Conservation (phyloP, 2,888 invertebrate genomes). For the Drosophila mulleri region DNA sequence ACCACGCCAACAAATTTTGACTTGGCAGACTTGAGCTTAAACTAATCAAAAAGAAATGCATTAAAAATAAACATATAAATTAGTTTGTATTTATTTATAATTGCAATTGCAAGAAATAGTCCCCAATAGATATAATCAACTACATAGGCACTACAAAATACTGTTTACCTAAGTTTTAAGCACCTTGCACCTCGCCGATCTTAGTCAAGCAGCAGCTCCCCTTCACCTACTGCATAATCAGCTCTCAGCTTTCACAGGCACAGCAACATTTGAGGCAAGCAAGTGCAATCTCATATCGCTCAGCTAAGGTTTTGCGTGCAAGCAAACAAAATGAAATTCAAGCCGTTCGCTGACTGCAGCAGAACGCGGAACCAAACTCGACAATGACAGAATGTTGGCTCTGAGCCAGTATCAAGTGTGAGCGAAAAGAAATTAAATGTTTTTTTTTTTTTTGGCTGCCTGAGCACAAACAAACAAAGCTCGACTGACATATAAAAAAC, state of each 20-base stretch:
- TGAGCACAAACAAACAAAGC: slow-evolving; percentile 44
- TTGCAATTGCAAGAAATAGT: too few species aligned
- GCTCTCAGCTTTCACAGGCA: slow-evolving; percentile 17
- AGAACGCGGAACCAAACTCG: slow-evolving; percentile 42
- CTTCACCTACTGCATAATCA: slow-evolving; percentile 3
- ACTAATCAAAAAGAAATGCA: too few species aligned
- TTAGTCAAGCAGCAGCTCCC: not conserved
- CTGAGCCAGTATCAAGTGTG: slow-evolving; percentile 14
- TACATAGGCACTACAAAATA: too few species aligned
- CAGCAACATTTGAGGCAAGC: slow-evolving; percentile 17
- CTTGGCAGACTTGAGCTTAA: too few species aligned
- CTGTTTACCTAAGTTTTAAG: not conserved
- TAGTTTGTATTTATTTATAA: too few species aligned
- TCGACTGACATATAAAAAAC: slow-evolving; percentile 4
- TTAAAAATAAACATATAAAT: too few species aligned
- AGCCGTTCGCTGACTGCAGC: slow-evolving; percentile 29
- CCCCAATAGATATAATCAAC: too few species aligned
- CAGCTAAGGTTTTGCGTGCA: slow-evolving; percentile 10
- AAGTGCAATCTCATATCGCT: slow-evolving; percentile 17
- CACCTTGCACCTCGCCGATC: not conserved
- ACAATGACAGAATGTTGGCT: slow-evolving; percentile 42
- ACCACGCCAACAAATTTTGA: not conserved
- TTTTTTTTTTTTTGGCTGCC: slow-evolving; percentile 56
- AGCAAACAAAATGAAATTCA: slow-evolving; percentile 16
- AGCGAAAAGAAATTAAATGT: slow-evolving; percentile 14